A percentile compares a stretch with the other conserved stretches of the same genome.
These are phyloP conservation scores for Drosophila melanica DNA, from an alignment of 1,140 invertebrate genomes.

Conservation along the genomic window DNA sequence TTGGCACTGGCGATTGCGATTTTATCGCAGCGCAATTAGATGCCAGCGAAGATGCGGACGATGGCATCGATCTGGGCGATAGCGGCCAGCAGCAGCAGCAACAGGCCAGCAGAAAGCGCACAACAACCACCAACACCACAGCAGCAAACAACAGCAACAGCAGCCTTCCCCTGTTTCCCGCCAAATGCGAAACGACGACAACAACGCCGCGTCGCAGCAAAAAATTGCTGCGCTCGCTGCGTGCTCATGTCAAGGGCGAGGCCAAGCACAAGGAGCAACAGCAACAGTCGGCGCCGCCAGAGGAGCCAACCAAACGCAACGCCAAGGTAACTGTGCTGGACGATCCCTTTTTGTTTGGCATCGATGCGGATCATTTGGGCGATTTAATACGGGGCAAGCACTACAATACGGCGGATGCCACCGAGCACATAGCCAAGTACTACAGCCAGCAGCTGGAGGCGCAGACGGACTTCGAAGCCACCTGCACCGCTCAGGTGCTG, in stretches of 20 bases:
- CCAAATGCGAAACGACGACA: slow-evolving; percentile 50
- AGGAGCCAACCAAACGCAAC: slow-evolving; percentile 69
- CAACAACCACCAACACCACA: slow-evolving; percentile 5
- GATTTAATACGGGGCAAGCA: slow-evolving; percentile 71
- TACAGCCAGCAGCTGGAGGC: slow-evolving; percentile 50
- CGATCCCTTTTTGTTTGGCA: slow-evolving; percentile 83
- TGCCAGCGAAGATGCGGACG: slow-evolving; percentile 76
- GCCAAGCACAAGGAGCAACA: slow-evolving; percentile 30
- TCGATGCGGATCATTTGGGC: slow-evolving; percentile 78
- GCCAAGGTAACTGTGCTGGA: slow-evolving; percentile 80
- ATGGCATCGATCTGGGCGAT: slow-evolving; percentile 76
- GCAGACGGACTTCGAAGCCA: slow-evolving; percentile 13
- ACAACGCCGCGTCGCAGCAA: slow-evolving; percentile 66
- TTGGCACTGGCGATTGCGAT: slow-evolving; percentile 62
- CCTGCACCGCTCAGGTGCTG: slow-evolving; percentile 57
- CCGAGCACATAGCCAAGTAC: slow-evolving; percentile 68
- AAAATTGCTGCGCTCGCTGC: slow-evolving; percentile 74
- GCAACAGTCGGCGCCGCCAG: not conserved
- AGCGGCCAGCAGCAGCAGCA: slow-evolving; percentile 20
- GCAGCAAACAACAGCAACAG: slow-evolving; percentile 6
- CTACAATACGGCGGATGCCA: slow-evolving; percentile 57
- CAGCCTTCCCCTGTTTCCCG: slow-evolving; percentile 68
- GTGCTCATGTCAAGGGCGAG: slow-evolving; percentile 61
- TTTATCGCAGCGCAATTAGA: slow-evolving; percentile 83
- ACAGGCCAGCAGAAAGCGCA: slow-evolving; percentile 6